Evolutionary conservation across 2,113 vertebrate species (phyloP).

Genomic region (Bos javanicus): DNA sequence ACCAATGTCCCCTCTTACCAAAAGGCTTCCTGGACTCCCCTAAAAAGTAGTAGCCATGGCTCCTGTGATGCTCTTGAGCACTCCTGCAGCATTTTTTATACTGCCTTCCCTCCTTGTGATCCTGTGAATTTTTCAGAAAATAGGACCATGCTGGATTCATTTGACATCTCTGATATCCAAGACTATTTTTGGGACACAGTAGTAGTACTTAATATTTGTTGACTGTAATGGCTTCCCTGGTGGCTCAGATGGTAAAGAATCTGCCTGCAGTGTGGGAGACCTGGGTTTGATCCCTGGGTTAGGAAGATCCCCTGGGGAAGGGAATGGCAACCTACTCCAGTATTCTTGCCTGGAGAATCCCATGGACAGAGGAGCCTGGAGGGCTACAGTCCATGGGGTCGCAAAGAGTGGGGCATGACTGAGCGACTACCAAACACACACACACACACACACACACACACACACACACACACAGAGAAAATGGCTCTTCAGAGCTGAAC

Average conservation of each 20-base stretch:
- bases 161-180: background rate
- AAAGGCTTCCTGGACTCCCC: background rate
- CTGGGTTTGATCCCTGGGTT: background rate
- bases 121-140: background rate
- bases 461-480: fast-evolving
- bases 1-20: background rate
- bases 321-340: background rate
- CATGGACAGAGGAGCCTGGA: background rate
- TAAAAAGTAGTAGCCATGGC: background rate
- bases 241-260: background rate
- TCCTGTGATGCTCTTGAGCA: background rate
- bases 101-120: background rate
- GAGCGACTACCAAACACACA: background rate
- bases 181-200: background rate
- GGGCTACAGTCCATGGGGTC: background rate
- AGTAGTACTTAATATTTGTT: background rate
- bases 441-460: too few species aligned
- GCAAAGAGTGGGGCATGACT: background rate
- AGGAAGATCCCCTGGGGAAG: background rate
- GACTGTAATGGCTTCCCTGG: background rate
- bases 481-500: background rate
- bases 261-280: background rate
- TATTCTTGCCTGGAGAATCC: background rate
- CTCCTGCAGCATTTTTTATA: background rate
- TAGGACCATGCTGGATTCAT: background rate